phyloP scores from a whole-genome alignment of 2,888 invertebrate species.

The Fragum sueziense region DNA sequence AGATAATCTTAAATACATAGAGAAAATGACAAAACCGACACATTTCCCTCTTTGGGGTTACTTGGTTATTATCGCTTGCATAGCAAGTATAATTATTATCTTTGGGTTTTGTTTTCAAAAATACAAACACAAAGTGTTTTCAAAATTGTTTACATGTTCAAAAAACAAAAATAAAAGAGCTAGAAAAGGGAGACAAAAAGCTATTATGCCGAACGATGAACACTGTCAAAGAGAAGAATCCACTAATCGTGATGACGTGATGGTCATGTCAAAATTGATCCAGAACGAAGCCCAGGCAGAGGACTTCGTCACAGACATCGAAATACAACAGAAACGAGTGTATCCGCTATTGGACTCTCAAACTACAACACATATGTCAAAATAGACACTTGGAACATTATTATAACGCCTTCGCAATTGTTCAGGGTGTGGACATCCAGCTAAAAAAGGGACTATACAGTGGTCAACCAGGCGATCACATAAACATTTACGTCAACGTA shows the following conservation, averaged over 20 bases:
- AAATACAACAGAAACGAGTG: neutral
- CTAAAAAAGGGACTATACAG: too few species aligned
- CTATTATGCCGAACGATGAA: neutral
- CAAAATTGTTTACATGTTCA: neutral
- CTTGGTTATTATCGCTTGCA: conserved; percentile 1
- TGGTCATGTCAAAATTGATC: neutral
- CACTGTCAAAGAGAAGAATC: neutral
- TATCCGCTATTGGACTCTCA: too few species aligned
- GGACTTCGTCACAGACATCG: neutral
- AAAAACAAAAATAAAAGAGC: neutral
- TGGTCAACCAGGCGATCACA: too few species aligned
- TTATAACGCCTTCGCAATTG: too few species aligned
- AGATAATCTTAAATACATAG: neutral
- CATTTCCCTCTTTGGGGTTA: neutral
- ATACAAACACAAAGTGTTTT: neutral
- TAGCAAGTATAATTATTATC: neutral
- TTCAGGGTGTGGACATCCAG: too few species aligned
- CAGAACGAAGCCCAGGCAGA: neutral
- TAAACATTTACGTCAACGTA: too few species aligned
- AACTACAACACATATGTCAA: too few species aligned
- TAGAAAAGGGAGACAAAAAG: neutral
- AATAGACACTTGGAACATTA: too few species aligned
- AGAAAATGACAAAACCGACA: neutral
- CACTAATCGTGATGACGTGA: neutral
- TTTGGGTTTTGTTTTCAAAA: neutral